Conservation (phyloP, 2,113 vertebrate species). For the Callorhinus ursinus region DNA sequence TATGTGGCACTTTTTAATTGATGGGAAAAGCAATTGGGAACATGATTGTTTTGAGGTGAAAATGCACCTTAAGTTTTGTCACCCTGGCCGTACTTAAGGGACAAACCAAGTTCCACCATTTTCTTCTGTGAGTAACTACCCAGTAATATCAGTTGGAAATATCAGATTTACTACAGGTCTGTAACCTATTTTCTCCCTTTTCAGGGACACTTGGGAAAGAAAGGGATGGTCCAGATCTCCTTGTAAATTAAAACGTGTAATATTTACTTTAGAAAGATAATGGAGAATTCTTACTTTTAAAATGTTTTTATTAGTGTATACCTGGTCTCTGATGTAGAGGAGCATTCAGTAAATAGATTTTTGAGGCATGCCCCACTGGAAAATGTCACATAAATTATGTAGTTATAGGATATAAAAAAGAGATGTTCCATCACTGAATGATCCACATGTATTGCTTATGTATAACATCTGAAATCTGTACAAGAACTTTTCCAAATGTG, state of each 20-base stretch:
- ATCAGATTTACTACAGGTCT: neutral
- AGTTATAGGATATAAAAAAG: neutral
- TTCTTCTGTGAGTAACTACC: neutral
- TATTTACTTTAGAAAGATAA: constrained; percentile 10
- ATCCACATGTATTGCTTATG: neutral
- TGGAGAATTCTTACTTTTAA: neutral
- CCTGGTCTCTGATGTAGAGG: neutral
- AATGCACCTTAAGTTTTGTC: neutral
- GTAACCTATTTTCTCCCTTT: neutral
- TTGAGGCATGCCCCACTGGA: neutral
- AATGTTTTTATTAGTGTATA: neutral
- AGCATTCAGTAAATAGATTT: neutral
- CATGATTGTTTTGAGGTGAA: neutral
- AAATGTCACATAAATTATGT: neutral
- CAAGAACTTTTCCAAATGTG: neutral
- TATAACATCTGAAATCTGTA: neutral
- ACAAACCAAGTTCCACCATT: neutral
- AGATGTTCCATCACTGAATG: neutral
- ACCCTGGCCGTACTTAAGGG: neutral
- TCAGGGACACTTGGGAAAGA: neutral
- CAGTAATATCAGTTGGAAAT: neutral
- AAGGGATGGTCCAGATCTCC: neutral
- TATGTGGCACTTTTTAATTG: neutral
- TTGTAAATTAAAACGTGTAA: neutral
- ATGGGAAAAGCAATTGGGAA: neutral